A percentile compares a stretch with the other conserved stretches of the same genome.
These are phyloP conservation scores for Conus canariensis DNA, from an alignment of 2,888 invertebrate genomes.

Conservation along the genomic window DNA sequence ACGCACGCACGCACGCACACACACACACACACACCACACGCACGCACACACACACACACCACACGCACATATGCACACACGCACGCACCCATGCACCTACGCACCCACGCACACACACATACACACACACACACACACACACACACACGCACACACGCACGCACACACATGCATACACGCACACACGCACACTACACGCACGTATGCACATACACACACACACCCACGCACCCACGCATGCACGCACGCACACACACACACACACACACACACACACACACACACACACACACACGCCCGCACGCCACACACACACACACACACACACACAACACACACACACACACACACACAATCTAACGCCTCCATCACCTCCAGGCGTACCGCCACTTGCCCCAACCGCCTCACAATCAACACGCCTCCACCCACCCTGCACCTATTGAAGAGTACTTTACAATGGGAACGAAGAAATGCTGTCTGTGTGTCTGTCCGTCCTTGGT, in stretches of 20 bases:
- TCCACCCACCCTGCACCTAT: too few relatives aligned
- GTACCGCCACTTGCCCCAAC: too few relatives aligned
- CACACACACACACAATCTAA: neutral
- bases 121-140: conserved; percentile 16
- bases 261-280: too few relatives aligned
- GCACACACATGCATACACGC: neutral
- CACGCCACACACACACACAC: neutral
- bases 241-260: too few relatives aligned
- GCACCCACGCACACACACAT: neutral
- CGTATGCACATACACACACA: neutral
- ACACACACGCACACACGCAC: neutral
- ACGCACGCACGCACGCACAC: neutral
- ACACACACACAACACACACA: neutral
- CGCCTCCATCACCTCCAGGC: too few relatives aligned
- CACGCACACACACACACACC: neutral
- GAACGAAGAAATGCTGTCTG: too few relatives aligned
- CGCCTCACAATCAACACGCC: too few relatives aligned
- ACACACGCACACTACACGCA: neutral
- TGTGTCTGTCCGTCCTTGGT: too few relatives aligned
- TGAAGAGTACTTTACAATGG: too few relatives aligned
- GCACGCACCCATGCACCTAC: neutral
- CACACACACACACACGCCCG: too few relatives aligned
- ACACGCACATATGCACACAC: neutral
- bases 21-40: neutral
- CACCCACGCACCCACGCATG: too few relatives aligned